Evolutionary conservation across 2,888 invertebrate species (phyloP).

Genomic region (Macropis europaea): DNA sequence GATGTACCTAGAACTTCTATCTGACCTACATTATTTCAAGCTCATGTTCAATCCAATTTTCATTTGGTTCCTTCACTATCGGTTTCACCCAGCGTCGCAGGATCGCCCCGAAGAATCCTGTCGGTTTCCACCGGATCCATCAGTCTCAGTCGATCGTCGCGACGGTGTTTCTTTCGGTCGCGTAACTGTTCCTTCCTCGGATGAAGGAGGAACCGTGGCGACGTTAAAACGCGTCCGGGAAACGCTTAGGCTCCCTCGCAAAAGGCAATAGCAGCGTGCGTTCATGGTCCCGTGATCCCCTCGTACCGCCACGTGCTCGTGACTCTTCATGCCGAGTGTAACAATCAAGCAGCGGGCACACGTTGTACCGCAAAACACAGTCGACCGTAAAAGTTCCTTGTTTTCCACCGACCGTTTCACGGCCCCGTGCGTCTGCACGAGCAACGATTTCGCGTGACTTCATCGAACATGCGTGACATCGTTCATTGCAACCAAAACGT

Average conservation of each 20-base stretch:
- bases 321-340: slow-evolving; percentile 51
- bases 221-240: slow-evolving; percentile 60
- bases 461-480: slow-evolving; percentile 30
- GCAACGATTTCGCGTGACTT: not conserved
- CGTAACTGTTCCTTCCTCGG: slow-evolving; percentile 63
- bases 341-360: slow-evolving; percentile 51
- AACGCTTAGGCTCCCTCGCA: slow-evolving; percentile 50
- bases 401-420: slow-evolving; percentile 31
- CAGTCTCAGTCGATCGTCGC: slow-evolving; percentile 65
- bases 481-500: slow-evolving; percentile 20
- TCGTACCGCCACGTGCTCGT: slow-evolving; percentile 33
- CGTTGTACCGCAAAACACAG: slow-evolving; percentile 20
- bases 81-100: slow-evolving; percentile 62
- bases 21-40: too few relatives aligned
- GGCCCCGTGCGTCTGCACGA: not conserved
- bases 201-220: slow-evolving; percentile 29
- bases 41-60: too few relatives aligned
- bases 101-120: slow-evolving; percentile 28
- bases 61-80: too few relatives aligned
- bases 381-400: slow-evolving; percentile 37
- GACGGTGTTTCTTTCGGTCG: slow-evolving; percentile 59
- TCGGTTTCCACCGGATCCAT: slow-evolving; percentile 64
- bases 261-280: slow-evolving; percentile 37
- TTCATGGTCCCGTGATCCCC: slow-evolving; percentile 44
- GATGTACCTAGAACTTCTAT: too few relatives aligned